These are phyloP conservation scores for Macquaria australasica DNA, from an alignment of 2,113 vertebrate genomes.

Conservation along the genomic window DNA sequence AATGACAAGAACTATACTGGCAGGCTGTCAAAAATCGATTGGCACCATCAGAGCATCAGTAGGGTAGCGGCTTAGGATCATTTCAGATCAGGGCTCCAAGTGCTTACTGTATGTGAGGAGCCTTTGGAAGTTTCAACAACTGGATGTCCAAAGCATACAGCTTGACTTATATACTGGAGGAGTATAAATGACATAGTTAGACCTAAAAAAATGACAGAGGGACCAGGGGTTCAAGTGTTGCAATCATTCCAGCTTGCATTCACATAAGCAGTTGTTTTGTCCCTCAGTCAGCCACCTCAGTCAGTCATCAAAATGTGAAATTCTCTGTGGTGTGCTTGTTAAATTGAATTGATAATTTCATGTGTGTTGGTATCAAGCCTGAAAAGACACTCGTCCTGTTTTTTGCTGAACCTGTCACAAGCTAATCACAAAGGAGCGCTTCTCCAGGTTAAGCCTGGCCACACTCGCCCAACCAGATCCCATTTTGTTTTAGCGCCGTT, in stretches of 20 bases:
- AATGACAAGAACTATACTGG: constrained; percentile 70
- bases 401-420: constrained; percentile 16
- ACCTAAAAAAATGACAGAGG: neutral
- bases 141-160: constrained; percentile 13
- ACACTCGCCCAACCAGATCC: constrained; percentile 59
- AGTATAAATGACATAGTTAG: neutral
- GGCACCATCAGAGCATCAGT: constrained; percentile 68
- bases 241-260: neutral
- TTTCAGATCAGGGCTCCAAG: constrained; percentile 44
- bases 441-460: constrained; percentile 26
- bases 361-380: constrained; percentile 1
- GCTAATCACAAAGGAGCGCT: neutral
- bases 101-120: constrained; percentile 26
- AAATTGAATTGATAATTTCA: neutral
- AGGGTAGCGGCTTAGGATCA: constrained; percentile 51
- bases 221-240: neutral
- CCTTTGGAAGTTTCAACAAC: constrained; percentile 22
- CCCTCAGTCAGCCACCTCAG: neutral
- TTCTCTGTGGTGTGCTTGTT: neutral
- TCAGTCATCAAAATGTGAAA: neutral
- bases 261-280: neutral
- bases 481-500: constrained; percentile 56
- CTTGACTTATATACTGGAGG: neutral
- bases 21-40: constrained; percentile 75
- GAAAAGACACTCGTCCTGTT: neutral